Percentiles rank a stretch among this genome's conserved stretches.
phyloP scores from a whole-genome alignment of 2,888 invertebrate species.

The Choristoneura rosaceana region DNA sequence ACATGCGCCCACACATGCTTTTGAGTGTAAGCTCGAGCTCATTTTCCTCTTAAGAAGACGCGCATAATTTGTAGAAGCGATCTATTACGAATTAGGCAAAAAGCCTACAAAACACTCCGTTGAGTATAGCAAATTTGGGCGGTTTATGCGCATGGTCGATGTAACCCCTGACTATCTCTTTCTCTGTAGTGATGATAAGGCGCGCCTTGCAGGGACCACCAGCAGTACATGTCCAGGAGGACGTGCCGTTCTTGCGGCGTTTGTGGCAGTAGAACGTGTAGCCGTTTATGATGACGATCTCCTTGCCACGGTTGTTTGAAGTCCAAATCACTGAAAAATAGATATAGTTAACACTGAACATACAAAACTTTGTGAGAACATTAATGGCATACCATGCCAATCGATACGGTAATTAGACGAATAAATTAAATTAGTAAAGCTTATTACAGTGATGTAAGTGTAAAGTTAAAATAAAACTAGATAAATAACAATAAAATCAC shows the following conservation, averaged over 20 bases:
- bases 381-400: no score
- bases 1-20: no score
- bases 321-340: conserved; percentile 28
- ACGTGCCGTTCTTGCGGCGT: conserved; percentile 28
- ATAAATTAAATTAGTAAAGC: no score
- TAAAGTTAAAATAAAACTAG: background rate
- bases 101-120: conserved; percentile 33
- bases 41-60: background rate
- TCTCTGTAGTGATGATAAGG: conserved; percentile 39
- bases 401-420: no score
- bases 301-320: conserved; percentile 35
- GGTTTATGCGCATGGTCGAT: conserved; percentile 29
- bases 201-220: conserved; percentile 47
- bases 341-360: background rate
- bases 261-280: conserved; percentile 42
- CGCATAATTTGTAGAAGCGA: background rate
- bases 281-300: conserved; percentile 42
- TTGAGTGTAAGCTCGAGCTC: background rate
- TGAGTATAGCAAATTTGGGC: conserved; percentile 25
- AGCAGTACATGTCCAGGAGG: conserved; percentile 32
- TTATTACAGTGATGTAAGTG: no score
- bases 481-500: background rate
- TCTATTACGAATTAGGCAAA: background rate
- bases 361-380: background rate
- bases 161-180: conserved; percentile 14